A percentile compares a stretch with the other conserved stretches of the same genome.
Conservation (phyloP, 2,113 vertebrate species). For the Rattus rattus region DNA sequence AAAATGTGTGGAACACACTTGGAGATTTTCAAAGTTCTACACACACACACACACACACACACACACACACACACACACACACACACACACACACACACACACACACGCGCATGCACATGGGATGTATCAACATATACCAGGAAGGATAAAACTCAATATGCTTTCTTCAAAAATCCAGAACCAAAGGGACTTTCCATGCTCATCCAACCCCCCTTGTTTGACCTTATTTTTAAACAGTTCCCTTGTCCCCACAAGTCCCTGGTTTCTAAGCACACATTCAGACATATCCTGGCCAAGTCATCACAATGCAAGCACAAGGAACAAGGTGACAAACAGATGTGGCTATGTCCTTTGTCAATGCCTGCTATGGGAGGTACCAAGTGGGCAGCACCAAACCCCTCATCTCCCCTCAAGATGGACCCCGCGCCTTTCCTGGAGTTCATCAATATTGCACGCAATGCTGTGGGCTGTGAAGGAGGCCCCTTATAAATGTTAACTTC, state of each 20-base stretch:
- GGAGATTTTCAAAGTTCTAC: slow-evolving; percentile 24
- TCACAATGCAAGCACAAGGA: slow-evolving; percentile 55
- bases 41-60: neutral
- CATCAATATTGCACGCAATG: neutral
- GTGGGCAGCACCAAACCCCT: neutral
- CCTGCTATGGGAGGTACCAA: neutral
- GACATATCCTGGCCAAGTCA: slow-evolving; percentile 46
- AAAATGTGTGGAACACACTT: neutral
- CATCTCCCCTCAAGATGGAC: neutral
- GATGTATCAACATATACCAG: neutral
- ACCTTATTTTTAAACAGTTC: slow-evolving; percentile 65
- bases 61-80: neutral
- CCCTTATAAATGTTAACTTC: neutral
- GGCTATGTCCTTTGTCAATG: slow-evolving; percentile 9
- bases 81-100: neutral
- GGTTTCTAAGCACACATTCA: slow-evolving; percentile 39
- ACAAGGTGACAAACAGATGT: slow-evolving; percentile 1
- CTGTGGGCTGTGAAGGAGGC: neutral
- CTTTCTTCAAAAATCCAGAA: slow-evolving; percentile 34
- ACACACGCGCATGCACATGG: neutral
- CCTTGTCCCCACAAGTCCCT: neutral
- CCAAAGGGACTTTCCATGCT: neutral
- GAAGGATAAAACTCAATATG: neutral
- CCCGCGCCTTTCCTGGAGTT: neutral
- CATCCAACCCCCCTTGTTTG: slow-evolving; percentile 31